phyloP scores from a whole-genome alignment of 2,113 vertebrate genomes.

The Aspidoscelis tigris region DNA sequence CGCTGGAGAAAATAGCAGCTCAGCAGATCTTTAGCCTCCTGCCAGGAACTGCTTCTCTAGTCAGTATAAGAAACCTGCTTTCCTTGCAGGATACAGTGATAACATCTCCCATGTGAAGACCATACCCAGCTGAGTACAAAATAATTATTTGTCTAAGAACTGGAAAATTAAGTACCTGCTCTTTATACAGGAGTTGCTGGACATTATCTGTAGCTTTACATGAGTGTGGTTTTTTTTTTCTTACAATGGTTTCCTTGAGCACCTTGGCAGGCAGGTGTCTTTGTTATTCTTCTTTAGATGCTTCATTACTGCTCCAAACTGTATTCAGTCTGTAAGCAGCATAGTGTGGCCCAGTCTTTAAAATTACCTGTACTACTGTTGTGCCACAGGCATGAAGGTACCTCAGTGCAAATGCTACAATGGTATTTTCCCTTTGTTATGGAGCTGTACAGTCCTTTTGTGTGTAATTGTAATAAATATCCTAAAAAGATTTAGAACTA shows the following conservation, averaged over 20 bases:
- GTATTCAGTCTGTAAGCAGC: not conserved
- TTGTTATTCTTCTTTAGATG: not conserved
- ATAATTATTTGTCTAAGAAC: not conserved
- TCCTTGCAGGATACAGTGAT: not conserved
- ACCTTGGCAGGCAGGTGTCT: not conserved
- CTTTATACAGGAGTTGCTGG: not conserved
- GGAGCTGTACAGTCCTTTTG: not conserved
- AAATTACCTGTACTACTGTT: not conserved
- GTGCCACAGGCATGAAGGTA: not conserved
- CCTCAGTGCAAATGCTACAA: not conserved
- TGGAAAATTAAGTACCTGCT: not conserved
- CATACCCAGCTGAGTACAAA: not conserved
- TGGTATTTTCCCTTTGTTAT: not conserved
- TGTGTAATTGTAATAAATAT: not conserved
- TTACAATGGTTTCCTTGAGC: not conserved
- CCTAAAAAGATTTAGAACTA: not conserved
- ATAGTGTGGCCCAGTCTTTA: not conserved
- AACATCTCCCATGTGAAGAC: not conserved
- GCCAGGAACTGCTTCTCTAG: not conserved
- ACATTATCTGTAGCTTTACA: not conserved
- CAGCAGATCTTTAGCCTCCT: not conserved
- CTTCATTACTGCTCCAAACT: not conserved
- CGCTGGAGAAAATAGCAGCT: not conserved
- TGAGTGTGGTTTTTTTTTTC: not conserved
- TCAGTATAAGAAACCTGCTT: not conserved